Base-by-base conservation (phyloP, 2,888 invertebrate species). In the Argyresthia albistria region DNA sequence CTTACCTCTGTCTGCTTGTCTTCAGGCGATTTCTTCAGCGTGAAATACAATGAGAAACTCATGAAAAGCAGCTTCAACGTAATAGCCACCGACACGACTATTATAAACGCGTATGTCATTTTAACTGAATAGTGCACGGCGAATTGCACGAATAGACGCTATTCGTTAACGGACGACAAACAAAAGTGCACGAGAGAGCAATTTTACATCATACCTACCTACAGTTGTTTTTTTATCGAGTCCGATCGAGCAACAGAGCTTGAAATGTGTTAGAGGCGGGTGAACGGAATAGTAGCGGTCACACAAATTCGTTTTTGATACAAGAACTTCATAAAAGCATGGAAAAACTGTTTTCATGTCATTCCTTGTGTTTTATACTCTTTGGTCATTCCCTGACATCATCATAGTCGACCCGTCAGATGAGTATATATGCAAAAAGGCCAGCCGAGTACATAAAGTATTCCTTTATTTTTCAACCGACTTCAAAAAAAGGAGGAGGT, bases 1-100 rank as follows among this genome's bases (percentile, higher is more conserved):
- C 25, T 25, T 39, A 39, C 39, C 39, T 39, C 10, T 50, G 45
- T 45, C 37, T 48, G 48, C 47, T n/a, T 12, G 9, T 47, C 42
- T 35, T 43, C 37, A 3, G 42, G 55, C 66, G 65, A 49, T 59
- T 62, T 46, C 68, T 79, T 79, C 53, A 80, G 55, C 7, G 82
- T 82, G 57, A 77, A 73, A 62, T 81, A 81, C 59, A 86, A 64
- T 1, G 86, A 84, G 56, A 83, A 81, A 69, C 75, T 77, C 57
- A 86, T 64, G 61, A 86, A 86, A 59, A 83, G 57, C 55, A 86
- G 63, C 59, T 86, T 84, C 46, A 83, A 52, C 49, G 79, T 76
- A 42, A 86, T 74, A 8, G 86, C 86, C 39, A 81, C 75, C 7
- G 80, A 75, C 57, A 80, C 81, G 52, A 86, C 84, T 60, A 84